These are phyloP conservation scores for Hylaeus anthracinus DNA, from an alignment of 1,140 invertebrate genomes.

Conservation along the genomic window DNA sequence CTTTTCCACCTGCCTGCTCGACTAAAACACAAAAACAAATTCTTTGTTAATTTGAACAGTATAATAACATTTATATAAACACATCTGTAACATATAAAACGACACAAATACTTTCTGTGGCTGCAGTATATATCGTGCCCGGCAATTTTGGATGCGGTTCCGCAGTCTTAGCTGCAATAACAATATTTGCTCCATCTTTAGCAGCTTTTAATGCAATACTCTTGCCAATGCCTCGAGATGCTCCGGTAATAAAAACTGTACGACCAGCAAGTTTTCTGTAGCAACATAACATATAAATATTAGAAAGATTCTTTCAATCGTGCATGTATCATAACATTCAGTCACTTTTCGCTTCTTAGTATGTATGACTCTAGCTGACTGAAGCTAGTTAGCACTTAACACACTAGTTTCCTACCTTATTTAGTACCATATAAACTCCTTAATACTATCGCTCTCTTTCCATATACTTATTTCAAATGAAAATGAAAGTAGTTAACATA, in stretches of 20 bases:
- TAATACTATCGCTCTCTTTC: too few relatives aligned
- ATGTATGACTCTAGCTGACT: too few relatives aligned
- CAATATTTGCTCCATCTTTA: constrained; percentile 96
- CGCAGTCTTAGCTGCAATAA: constrained; percentile 98
- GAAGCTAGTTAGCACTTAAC: too few relatives aligned
- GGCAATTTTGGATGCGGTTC: constrained; percentile 97
- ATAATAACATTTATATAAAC: background rate
- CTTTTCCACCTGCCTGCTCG: constrained; percentile 94
- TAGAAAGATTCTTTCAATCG: background rate
- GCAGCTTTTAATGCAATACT: constrained; percentile 96
- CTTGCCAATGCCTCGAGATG: constrained; percentile 98
- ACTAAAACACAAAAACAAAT: constrained; percentile 82
- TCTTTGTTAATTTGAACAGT: background rate
- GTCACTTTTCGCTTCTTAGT: too few relatives aligned
- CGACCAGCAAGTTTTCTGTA: constrained; percentile 93
- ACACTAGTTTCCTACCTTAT: too few relatives aligned
- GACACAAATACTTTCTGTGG: constrained; percentile 91
- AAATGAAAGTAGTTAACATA: background rate
- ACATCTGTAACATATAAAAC: too few relatives aligned
- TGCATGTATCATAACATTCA: background rate
- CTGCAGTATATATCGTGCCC: constrained; percentile 98
- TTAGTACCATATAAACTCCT: too few relatives aligned
- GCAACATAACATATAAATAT: background rate
- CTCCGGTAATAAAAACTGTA: constrained; percentile 97
- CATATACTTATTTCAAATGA: too few relatives aligned